These are phyloP conservation scores for Rhinichthys osculus DNA, from an alignment of 2,797 vertebrate species.

Conservation along the genomic window DNA sequence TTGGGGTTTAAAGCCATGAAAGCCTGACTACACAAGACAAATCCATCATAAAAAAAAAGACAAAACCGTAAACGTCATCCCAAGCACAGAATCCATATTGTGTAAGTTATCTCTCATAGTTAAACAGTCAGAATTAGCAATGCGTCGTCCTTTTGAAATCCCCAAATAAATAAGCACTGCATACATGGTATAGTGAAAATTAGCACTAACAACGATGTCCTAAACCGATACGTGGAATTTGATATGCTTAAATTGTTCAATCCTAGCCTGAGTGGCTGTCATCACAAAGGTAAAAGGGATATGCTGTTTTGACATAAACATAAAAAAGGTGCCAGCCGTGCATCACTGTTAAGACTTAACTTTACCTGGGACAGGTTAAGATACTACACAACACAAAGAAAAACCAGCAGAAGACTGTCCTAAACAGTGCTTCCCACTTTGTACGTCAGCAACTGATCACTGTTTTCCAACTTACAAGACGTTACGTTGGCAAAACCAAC, in stretches of 20 bases:
- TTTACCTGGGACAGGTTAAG: slow-evolving; percentile 10
- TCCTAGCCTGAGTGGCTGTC: slow-evolving; percentile 38
- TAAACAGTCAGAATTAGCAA: slow-evolving; percentile 56
- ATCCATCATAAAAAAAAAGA: not conserved
- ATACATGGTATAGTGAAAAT: slow-evolving; percentile 40
- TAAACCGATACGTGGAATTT: slow-evolving; percentile 19
- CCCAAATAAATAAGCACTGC: slow-evolving; percentile 33
- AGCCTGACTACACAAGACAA: slow-evolving; percentile 24
- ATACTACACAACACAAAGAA: slow-evolving; percentile 32
- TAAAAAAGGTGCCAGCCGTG: slow-evolving; percentile 62
- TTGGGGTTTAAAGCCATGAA: slow-evolving; percentile 37
- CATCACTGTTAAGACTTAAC: slow-evolving; percentile 53
- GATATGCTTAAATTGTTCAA: slow-evolving; percentile 49
- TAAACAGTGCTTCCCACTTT: slow-evolving; percentile 4
- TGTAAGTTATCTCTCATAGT: slow-evolving; percentile 56
- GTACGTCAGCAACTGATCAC: slow-evolving; percentile 12
- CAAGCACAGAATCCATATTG: slow-evolving; percentile 32
- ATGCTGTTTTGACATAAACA: slow-evolving; percentile 65
- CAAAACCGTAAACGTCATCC: not conserved
- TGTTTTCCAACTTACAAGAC: slow-evolving; percentile 8
- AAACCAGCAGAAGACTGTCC: not conserved
- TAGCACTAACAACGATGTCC: slow-evolving; percentile 27
- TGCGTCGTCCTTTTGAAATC: slow-evolving; percentile 30
- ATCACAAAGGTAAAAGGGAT: slow-evolving; percentile 63
- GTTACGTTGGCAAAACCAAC: slow-evolving; percentile 40